These are phyloP conservation scores for Drosophila siamana DNA, from an alignment of 2,888 invertebrate genomes.

Conservation along the genomic window DNA sequence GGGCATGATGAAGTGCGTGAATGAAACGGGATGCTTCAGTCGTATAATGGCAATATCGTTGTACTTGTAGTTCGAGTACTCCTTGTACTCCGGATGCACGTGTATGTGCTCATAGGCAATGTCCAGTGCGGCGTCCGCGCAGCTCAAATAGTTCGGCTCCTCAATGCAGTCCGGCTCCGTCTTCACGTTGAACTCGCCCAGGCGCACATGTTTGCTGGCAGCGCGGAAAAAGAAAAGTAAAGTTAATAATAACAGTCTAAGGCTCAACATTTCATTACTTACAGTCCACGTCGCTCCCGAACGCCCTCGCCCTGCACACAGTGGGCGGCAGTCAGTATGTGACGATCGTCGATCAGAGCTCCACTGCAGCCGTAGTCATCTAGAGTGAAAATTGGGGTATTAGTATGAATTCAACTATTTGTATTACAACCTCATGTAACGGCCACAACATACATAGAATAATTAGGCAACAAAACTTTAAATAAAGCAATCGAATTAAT, in stretches of 20 bases:
- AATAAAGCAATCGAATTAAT: too few relatives aligned
- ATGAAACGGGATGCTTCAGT: slow-evolving; percentile 78
- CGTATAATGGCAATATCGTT: slow-evolving; percentile 87
- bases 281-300: slow-evolving; percentile 86
- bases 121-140: slow-evolving; percentile 89
- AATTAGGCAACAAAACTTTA: too few relatives aligned
- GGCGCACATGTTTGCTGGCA: slow-evolving; percentile 86
- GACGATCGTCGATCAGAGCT: slow-evolving; percentile 87
- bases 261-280: slow-evolving; percentile 80
- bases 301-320: slow-evolving; percentile 87
- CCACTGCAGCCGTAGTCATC: slow-evolving; percentile 88
- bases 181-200: slow-evolving; percentile 89
- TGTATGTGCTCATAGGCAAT: slow-evolving; percentile 88
- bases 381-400: not conserved
- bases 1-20: slow-evolving; percentile 87
- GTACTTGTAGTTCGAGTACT: slow-evolving; percentile 86
- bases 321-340: slow-evolving; percentile 88
- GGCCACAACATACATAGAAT: too few relatives aligned
- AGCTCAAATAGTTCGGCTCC: slow-evolving; percentile 85
- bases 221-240: too few relatives aligned
- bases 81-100: slow-evolving; percentile 88
- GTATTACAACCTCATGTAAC: too few relatives aligned
- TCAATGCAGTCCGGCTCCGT: slow-evolving; percentile 88
- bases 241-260: not conserved
- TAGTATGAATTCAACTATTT: too few relatives aligned